phyloP scores from a whole-genome alignment of 2,888 invertebrate genomes.

The Drosophila rellima region DNA sequence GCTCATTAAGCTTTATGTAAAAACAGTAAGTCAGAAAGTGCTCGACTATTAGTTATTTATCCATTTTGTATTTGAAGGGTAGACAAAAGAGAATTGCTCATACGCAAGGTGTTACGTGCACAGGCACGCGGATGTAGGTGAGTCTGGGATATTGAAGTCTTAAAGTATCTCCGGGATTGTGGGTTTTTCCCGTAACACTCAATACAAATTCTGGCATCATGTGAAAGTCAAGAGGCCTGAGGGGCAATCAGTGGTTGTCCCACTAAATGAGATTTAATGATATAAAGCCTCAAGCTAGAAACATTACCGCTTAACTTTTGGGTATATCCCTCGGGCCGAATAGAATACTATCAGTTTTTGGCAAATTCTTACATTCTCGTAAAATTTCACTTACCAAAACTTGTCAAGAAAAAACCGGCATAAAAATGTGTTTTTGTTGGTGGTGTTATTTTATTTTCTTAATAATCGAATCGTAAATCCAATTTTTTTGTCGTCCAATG shows the following conservation, averaged over 20 bases:
- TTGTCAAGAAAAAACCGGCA: constrained; percentile 75
- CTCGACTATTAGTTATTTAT: not conserved
- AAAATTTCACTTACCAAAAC: constrained; percentile 71
- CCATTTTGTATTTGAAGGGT: not conserved
- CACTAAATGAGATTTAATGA: constrained; percentile 37
- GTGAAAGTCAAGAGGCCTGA: constrained; percentile 65
- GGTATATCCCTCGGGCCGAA: not conserved
- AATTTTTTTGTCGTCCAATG: constrained; percentile 47
- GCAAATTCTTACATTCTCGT: too few relatives aligned
- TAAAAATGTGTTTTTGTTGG: constrained; percentile 44
- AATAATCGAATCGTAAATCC: constrained; percentile 42
- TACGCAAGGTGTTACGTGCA: constrained; percentile 47
- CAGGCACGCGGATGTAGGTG: constrained; percentile 64
- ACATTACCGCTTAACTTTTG: constrained; percentile 3
- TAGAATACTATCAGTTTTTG: not conserved
- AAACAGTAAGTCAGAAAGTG: not conserved
- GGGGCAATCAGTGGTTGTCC: constrained; percentile 37
- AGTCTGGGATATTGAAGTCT: constrained; percentile 26
- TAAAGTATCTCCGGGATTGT: constrained; percentile 41
- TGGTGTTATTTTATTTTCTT: constrained; percentile 6
- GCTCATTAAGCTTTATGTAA: not conserved
- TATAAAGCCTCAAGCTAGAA: constrained; percentile 21
- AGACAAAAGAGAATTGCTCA: constrained; percentile 52
- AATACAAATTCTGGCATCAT: constrained; percentile 55
- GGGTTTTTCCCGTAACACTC: constrained; percentile 49